Conservation (phyloP, 2,113 vertebrate genomes). For the Phoxinus phoxinus region DNA sequence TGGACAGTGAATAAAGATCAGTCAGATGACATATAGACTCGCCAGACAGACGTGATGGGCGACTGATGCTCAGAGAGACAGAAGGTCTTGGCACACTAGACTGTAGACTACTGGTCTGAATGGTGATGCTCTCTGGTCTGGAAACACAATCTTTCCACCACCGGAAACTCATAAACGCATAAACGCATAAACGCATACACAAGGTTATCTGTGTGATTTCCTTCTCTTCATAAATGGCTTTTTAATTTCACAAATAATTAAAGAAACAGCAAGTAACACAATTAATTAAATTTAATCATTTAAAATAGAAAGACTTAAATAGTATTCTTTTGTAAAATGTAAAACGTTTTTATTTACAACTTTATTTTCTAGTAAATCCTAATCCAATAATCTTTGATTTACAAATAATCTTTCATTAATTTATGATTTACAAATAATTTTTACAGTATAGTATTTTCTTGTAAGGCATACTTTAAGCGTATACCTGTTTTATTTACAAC, state of each 20-base stretch:
- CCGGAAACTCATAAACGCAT: background rate
- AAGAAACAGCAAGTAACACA: background rate
- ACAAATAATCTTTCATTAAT: too few species aligned
- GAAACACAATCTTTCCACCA: conserved; percentile 52
- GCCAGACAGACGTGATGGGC: conserved; percentile 6
- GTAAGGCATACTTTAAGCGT: too few species aligned
- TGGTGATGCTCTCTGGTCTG: conserved; percentile 31
- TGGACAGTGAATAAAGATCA: conserved; percentile 7
- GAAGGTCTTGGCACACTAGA: conserved; percentile 17
- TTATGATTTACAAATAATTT: too few species aligned
- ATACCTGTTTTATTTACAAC: too few species aligned
- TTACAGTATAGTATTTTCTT: background rate
- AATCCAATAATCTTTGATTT: too few species aligned
- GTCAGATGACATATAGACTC: conserved; percentile 20
- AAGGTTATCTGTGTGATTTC: too few species aligned
- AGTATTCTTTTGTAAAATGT: background rate
- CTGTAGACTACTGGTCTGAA: background rate
- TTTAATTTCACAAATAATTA: background rate
- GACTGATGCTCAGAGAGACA: background rate
- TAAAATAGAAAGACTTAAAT: background rate
- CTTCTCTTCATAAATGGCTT: too few species aligned
- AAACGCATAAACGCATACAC: too few species aligned
- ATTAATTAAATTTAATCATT: background rate
- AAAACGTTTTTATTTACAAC: too few species aligned
- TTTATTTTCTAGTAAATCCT: too few species aligned